phyloP scores from a whole-genome alignment of 2,888 invertebrate species.

The Laothoe populi region DNA sequence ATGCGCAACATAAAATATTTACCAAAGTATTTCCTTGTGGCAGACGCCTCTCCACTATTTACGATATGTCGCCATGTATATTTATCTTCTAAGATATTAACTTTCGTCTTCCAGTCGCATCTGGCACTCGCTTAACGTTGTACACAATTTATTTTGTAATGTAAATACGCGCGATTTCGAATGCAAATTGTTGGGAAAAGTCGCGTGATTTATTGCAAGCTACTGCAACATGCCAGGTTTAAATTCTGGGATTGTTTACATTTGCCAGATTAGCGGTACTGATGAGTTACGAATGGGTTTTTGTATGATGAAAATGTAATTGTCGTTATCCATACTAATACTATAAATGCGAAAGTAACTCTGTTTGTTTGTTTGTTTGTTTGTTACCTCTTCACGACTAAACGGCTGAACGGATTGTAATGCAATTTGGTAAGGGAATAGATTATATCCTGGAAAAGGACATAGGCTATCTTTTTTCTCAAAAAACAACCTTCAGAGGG shows the following conservation, averaged over 20 bases:
- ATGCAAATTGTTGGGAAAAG: slow-evolving; percentile 24
- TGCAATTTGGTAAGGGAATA: no score
- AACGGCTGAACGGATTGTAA: no score
- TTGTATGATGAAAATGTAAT: neutral
- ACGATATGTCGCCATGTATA: slow-evolving; percentile 13
- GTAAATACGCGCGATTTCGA: slow-evolving; percentile 18
- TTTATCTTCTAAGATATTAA: slow-evolving; percentile 22
- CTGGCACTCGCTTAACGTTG: slow-evolving; percentile 19
- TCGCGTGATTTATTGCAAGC: slow-evolving; percentile 18
- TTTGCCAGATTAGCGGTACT: slow-evolving; percentile 1
- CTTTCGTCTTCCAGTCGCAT: slow-evolving; percentile 19
- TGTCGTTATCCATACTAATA: no score
- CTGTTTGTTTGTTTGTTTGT: no score
- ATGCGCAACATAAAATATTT: slow-evolving; percentile 17
- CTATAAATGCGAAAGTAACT: no score
- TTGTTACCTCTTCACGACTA: no score
- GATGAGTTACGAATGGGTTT: neutral
- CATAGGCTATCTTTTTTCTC: no score
- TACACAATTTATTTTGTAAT: slow-evolving; percentile 22
- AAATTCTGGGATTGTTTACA: slow-evolving; percentile 14
- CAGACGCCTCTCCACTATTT: slow-evolving; percentile 12
- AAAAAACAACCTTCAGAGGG: no score
- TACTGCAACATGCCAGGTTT: slow-evolving; percentile 5
- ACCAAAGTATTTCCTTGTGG: slow-evolving; percentile 14
- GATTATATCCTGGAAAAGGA: no score